Evolutionary conservation across 2,888 invertebrate genomes (phyloP), one percentile per base, ranked within the genome.

Genomic region (Campaea margaritaria): DNA sequence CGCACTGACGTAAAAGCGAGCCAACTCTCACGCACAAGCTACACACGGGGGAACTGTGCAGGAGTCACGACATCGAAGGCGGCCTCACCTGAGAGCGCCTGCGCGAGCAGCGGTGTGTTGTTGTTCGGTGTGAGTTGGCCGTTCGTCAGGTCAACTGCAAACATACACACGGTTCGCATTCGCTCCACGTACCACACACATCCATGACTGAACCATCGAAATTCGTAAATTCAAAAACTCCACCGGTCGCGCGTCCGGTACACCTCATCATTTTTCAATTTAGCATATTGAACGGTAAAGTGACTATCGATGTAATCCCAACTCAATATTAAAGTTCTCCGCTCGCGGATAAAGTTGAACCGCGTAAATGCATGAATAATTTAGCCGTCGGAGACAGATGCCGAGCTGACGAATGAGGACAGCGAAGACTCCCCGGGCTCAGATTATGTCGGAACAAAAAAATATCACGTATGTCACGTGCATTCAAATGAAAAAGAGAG

Each of bases 121-220:
- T 97, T 97, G 95, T 97, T 97, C 93, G 97, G 97, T 90, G 97
- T 97, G 93, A 97, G 95, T 94, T 97, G 97, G 93, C 97, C 97
- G 93, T 97, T 97, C 94, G 97, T 96, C 94, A 97, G 95, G 95
- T 97, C 97, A 95, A 97, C 97, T 97, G 95, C 93, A 95, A 95
- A 95, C 93, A 94, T 93, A 94, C 93, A 94, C 93, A 93, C 86
- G 87, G 88, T 93, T 94, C 93, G 94, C 93, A 93, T 93, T 87
- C 93, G 86, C 87, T 85, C 89, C 87, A 85, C 84, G 79, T 78
- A 83, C 53, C 79, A 78, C 83, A 85, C 81, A 85, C 82, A 80
- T 87, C 86, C 83, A 87, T 91, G 90, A 91, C 91, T 91, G 92
- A 91, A 91, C 91, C 91, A 90, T 86, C 86, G 77, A 74, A 79